Conservation (phyloP, 2,113 vertebrate genomes). For the Crotalus horridus region DNA sequence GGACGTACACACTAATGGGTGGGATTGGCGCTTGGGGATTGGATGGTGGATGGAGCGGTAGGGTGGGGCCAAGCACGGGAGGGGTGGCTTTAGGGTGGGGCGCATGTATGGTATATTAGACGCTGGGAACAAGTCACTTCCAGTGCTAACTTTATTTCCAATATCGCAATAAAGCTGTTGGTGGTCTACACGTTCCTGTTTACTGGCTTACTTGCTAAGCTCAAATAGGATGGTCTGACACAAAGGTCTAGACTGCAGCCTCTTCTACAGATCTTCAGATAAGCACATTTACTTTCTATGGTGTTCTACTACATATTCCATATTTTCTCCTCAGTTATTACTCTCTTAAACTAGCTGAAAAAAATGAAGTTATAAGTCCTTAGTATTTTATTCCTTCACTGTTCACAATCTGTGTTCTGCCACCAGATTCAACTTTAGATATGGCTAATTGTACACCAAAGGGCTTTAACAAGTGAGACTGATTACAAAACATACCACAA, state of each 20-base stretch:
- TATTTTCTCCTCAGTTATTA: not conserved
- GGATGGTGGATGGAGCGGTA: no score
- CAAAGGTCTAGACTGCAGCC: not conserved
- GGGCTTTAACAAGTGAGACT: not conserved
- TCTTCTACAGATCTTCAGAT: not conserved
- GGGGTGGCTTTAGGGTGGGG: no score
- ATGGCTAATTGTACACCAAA: not conserved
- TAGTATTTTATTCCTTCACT: not conserved
- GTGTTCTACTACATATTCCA: not conserved
- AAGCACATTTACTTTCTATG: not conserved
- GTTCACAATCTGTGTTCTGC: not conserved
- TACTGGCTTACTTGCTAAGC: no score
- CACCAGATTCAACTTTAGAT: not conserved
- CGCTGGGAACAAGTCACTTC: no score
- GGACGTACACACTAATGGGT: no score
- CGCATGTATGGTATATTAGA: no score
- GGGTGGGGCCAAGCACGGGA: no score
- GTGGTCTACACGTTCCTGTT: no score
- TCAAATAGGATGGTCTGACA: no score
- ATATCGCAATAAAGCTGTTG: no score
- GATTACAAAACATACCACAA: not conserved
- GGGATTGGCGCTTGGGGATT: no score
- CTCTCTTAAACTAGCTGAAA: not conserved
- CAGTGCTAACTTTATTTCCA: no score
- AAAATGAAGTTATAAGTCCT: not conserved